Percentiles rank a stretch among this genome's conserved stretches.
These are phyloP conservation scores for Boloria selene DNA, from an alignment of 2,888 invertebrate genomes.

Conservation along the genomic window DNA sequence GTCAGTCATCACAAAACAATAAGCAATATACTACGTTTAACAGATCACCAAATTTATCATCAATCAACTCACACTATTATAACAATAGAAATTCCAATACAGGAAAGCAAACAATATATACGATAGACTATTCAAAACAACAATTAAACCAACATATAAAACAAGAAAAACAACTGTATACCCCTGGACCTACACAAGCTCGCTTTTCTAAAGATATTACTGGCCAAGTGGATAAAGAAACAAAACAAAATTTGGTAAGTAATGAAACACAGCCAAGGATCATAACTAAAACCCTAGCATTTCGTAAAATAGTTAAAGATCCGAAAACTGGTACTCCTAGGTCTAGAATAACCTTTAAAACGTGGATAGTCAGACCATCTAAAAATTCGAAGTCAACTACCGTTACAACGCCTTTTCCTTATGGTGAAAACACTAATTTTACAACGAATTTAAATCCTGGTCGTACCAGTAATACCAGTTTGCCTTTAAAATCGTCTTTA, in stretches of 20 bases:
- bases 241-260: constrained; percentile 74
- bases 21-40: constrained; percentile 41
- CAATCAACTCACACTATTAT: constrained; percentile 34
- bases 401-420: constrained; percentile 60
- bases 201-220: constrained; percentile 51
- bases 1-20: constrained; percentile 46
- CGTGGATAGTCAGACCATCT: constrained; percentile 74
- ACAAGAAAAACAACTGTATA: constrained; percentile 55
- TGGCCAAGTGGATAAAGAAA: constrained; percentile 52
- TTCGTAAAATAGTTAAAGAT: constrained; percentile 62
- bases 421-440: constrained; percentile 53
- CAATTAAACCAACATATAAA: constrained; percentile 43
- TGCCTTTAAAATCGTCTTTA: neutral
- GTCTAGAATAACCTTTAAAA: constrained; percentile 71
- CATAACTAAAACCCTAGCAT: constrained; percentile 68
- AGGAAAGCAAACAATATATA: constrained; percentile 43
- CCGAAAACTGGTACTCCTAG: constrained; percentile 63
- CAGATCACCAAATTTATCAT: neutral
- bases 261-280: constrained; percentile 58
- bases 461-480: constrained; percentile 30
- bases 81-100: constrained; percentile 49
- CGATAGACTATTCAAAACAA: constrained; percentile 53
- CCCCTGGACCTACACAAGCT: constrained; percentile 51
- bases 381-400: constrained; percentile 58
- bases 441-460: constrained; percentile 50